These are phyloP conservation scores for Sparidentex hasta DNA, from an alignment of 2,797 vertebrate genomes.

Conservation along the genomic window DNA sequence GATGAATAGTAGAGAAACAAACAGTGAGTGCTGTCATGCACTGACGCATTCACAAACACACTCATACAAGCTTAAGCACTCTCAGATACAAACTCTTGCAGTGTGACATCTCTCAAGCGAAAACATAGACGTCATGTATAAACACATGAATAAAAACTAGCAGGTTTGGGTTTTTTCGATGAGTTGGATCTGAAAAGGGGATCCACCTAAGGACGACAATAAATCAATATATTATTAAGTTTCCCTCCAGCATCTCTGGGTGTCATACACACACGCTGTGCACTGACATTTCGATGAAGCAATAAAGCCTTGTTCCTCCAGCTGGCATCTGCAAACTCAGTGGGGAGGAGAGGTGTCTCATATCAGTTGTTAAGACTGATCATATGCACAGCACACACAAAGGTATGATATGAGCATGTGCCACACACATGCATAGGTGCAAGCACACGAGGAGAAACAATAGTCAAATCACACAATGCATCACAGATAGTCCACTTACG, in stretches of 20 bases:
- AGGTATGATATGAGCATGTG: conserved; percentile 13
- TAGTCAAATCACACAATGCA: conserved; percentile 39
- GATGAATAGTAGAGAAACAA: conserved; percentile 62
- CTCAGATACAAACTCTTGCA: conserved; percentile 1
- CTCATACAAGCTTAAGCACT: neutral
- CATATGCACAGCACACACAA: conserved; percentile 27
- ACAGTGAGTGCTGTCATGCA: conserved; percentile 32
- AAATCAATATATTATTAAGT: conserved; percentile 69
- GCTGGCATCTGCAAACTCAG: conserved; percentile 79
- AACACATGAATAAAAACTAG: conserved; percentile 53
- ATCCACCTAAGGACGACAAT: conserved; percentile 43
- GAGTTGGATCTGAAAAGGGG: conserved; percentile 46
- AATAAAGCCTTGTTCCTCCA: conserved; percentile 77
- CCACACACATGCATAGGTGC: conserved; percentile 19
- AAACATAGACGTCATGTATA: conserved; percentile 5
- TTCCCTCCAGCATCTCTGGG: conserved; percentile 47
- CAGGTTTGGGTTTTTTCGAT: conserved; percentile 38
- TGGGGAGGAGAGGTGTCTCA: conserved; percentile 71
- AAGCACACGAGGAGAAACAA: neutral
- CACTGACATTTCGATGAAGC: conserved; percentile 78
- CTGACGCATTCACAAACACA: conserved; percentile 12
- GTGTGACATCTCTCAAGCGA: conserved; percentile 9
- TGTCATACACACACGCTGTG: conserved; percentile 51
- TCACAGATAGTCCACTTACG: conserved; percentile 45
- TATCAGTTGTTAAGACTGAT: conserved; percentile 66